phyloP scores from a whole-genome alignment of 2,113 vertebrate genomes.

The Dipodomys ordii region DNA sequence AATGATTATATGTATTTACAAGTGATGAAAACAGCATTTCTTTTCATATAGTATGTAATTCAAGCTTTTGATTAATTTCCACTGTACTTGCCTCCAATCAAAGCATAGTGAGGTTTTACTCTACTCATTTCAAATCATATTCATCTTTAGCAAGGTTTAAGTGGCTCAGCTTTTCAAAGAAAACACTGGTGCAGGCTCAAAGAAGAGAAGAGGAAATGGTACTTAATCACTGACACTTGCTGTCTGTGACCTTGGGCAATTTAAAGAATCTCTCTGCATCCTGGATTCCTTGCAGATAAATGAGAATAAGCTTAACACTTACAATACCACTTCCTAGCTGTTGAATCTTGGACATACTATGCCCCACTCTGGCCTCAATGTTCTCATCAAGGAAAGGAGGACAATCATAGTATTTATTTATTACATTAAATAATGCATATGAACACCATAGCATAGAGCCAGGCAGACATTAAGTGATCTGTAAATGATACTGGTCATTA shows the following conservation, averaged over 20 bases:
- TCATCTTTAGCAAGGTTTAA: constrained; percentile 63
- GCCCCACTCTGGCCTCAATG: constrained; percentile 23
- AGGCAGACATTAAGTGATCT: constrained; percentile 44
- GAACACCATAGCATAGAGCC: constrained; percentile 54
- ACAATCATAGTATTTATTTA: constrained; percentile 30
- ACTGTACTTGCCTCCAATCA: constrained; percentile 65
- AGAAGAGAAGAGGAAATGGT: constrained; percentile 10
- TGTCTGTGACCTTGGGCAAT: background rate
- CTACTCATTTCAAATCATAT: constrained; percentile 64
- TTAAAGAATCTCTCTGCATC: background rate
- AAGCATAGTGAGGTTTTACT: constrained; percentile 60
- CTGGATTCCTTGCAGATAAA: background rate
- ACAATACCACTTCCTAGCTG: background rate
- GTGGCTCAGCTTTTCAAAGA: constrained; percentile 59
- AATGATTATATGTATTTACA: constrained; percentile 65
- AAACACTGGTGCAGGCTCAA: background rate
- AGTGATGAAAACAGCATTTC: constrained; percentile 52
- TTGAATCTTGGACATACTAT: constrained; percentile 46
- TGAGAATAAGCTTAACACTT: background rate
- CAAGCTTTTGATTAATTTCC: constrained; percentile 72
- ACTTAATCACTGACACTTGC: background rate
- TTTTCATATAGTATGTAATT: constrained; percentile 54
- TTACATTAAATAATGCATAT: constrained; percentile 52
- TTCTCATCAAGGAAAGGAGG: constrained; percentile 57
- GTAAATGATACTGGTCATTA: constrained; percentile 1